Percentiles rank a stretch among this genome's conserved stretches.
Evolutionary conservation across 2,797 vertebrate species (phyloP).

Genomic region (Delichon dasypus): DNA sequence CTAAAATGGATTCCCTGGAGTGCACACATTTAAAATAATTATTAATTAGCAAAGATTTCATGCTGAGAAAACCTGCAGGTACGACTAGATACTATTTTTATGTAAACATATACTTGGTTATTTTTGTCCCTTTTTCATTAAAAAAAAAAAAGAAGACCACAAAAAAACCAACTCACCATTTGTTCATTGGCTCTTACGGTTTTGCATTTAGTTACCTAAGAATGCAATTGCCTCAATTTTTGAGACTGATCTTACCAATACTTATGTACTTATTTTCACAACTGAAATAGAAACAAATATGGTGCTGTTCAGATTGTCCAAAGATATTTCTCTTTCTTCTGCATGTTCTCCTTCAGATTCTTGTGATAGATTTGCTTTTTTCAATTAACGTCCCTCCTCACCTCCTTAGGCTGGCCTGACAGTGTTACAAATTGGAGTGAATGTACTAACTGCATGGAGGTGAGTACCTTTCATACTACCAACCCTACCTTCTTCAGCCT

Average conservation of each 20-base stretch:
- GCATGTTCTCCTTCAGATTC: neutral
- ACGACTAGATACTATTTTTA: neutral
- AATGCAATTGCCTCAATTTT: neutral
- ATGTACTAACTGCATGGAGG: neutral
- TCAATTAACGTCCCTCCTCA: neutral
- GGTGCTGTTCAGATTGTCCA: neutral
- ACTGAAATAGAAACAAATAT: neutral
- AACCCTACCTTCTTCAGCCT: neutral
- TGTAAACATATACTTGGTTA: neutral
- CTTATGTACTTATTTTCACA: neutral
- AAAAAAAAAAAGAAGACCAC: neutral
- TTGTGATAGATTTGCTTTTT: neutral
- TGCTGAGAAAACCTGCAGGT: neutral
- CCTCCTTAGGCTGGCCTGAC: neutral
- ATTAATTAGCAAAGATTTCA: neutral
- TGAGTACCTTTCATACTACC: neutral
- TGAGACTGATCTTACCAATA: neutral
- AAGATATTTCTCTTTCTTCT: neutral
- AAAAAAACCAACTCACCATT: neutral
- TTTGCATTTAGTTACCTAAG: neutral
- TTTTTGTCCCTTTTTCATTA: neutral
- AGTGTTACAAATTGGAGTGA: neutral
- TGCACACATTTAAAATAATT: neutral
- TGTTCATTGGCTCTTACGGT: neutral
- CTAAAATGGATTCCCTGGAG: neutral